Base-by-base conservation (phyloP, 2,797 vertebrate genomes). In the Syngnathus acus region DNA sequence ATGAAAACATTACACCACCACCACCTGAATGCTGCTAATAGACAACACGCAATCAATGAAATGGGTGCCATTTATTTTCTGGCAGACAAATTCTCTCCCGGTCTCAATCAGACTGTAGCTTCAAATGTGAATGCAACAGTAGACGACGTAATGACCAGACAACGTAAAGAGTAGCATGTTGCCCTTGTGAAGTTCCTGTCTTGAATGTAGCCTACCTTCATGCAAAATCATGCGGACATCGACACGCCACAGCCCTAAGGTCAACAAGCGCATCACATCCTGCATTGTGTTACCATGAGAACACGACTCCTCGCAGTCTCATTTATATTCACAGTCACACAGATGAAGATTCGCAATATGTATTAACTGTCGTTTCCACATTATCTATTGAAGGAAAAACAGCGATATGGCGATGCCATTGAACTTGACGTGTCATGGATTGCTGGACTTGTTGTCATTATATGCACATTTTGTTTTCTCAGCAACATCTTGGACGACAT, bases 261-360 rank as follows among this genome's bases (percentile, higher is more conserved):
- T 90, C 86, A 87, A 85, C 84, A 77, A 82, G 74, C 75, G 69
- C 78, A 78, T 84, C 80, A 81, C 81, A 82, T 86, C 73, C 83
- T 74, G 69, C 45, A 79, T 84, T 72, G 83, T 86, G 88, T 90
- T 89, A 87, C 88, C 88, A 90, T 89, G 88, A 89, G 88, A 90
- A 90, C 88, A 86, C 84, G 84, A 77, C 76, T 73, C 77, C 81
- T 37, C 7, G 74, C 75, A 72, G 73, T 76, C 83, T 86, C 74
- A 88, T 89, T 90, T 72, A 86, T 82, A 90, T 90, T 88, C 88
- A 84, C 77, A 84, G 84, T 83, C 83, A 85, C 82, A 83, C 77
- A 83, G 74, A 87, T 87, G 84, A 87, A 87, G 81, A 85, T 87
- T 87, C 80, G 82, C 81, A 78, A 75, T 74, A 69, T 75, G 81